Evolutionary conservation across 2,113 vertebrate species (phyloP), one percentile per base, ranked within the genome.

Genomic region (Abramis brama): DNA sequence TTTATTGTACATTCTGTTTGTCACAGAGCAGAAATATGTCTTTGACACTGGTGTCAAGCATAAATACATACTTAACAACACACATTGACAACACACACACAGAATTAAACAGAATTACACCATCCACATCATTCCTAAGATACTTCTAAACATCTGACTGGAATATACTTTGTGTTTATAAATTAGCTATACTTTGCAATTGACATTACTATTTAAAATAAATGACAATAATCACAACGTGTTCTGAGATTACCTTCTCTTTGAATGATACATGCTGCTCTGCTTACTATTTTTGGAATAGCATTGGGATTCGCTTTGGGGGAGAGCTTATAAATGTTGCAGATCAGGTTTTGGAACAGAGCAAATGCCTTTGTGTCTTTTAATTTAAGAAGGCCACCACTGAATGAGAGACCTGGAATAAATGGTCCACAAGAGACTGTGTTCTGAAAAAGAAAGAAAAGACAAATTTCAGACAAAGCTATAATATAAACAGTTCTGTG

Each of bases 391-490:
- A 25, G 50, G 45, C 36, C 74, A 62, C n/a, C 10, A 66, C 27
- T 79, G 59, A 39, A 66, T 64, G n/a, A 47, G 59, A 47, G 79
- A 62, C 47, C 60, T 62, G 77, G 73, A 50, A 7, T 25, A 50
- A 13, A 74, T 74, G 71, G 71, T 47, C 23, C 43, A 47, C 33
- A 5, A 23, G 21, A 25, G 15, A 77, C 50, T 75, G 80, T 68
- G 70, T 55, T 86, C 88, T 89, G 82, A 82, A 39, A 82, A 85
- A 84, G 68, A 47, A 80, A 71, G 75, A 52, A 73, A 73, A 79
- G 84, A 47, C 78, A 79, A 0, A 43, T 79, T 60, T n/a, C 19
- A 62, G 23, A n/a, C 4, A 80, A n/a, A 55, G 47, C 25, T 27
- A 19, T 23, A 73, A 0, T 7, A 7, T 33, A 30, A n/a, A n/a